Percentiles rank a stretch among this genome's conserved stretches.
phyloP scores from a whole-genome alignment of 2,888 invertebrate species.

The Corbicula japonica region DNA sequence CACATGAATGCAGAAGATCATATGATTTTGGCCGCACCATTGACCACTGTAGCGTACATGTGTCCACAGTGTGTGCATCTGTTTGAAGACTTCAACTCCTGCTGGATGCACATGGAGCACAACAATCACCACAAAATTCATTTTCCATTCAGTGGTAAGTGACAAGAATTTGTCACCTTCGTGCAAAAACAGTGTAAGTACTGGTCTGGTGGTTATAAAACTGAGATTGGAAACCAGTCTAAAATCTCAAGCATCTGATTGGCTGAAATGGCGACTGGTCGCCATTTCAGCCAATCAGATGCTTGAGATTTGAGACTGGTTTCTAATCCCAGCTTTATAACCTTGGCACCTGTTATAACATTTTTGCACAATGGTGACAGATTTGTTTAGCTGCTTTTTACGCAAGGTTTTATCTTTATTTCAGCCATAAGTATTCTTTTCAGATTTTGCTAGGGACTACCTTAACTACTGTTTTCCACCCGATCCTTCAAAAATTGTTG shows the following conservation, averaged over 20 bases:
- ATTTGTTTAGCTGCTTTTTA: too few species aligned
- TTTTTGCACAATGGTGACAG: too few species aligned
- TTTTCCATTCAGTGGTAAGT: constrained; percentile 58
- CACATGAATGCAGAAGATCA: constrained; percentile 48
- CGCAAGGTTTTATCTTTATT: too few species aligned
- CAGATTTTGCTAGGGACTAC: too few species aligned
- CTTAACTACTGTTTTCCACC: too few species aligned
- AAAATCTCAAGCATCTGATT: neutral
- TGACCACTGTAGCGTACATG: constrained; percentile 49
- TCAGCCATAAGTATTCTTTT: too few species aligned
- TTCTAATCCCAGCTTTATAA: neutral
- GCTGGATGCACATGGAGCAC: constrained; percentile 50
- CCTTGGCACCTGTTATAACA: too few species aligned
- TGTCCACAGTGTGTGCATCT: constrained; percentile 61
- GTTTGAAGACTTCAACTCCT: constrained; percentile 40
- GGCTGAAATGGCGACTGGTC: neutral
- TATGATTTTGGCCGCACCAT: constrained; percentile 42
- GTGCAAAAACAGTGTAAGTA: constrained; percentile 42
- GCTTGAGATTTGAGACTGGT: neutral
- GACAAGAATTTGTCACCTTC: constrained; percentile 37
- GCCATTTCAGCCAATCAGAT: neutral
- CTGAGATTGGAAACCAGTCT: neutral
- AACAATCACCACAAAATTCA: constrained; percentile 36
- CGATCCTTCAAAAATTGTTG: too few species aligned
- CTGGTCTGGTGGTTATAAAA: neutral